Percentiles rank a stretch among this genome's conserved stretches.
Conservation (phyloP, 2,888 invertebrate species). For the Candidula unifasciata region DNA sequence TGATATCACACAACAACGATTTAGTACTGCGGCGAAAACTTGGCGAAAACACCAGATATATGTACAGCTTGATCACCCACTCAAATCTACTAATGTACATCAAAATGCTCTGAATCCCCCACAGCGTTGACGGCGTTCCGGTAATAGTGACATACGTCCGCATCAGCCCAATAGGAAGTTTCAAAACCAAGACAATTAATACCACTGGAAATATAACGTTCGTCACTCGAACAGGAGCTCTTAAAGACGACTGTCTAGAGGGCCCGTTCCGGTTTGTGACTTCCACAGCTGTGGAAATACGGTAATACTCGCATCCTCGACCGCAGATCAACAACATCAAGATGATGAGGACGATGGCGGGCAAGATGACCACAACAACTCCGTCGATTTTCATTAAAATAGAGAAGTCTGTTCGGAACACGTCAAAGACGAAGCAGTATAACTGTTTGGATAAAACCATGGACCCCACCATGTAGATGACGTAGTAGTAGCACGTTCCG, state of each 20-base stretch:
- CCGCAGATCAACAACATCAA: slow-evolving; percentile 62
- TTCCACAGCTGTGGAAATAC: slow-evolving; percentile 55
- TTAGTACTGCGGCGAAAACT: slow-evolving; percentile 50
- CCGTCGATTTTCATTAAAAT: slow-evolving; percentile 63
- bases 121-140: background rate
- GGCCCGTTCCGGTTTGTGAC: slow-evolving; percentile 15
- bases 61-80: slow-evolving; percentile 52
- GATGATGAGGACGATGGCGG: slow-evolving; percentile 61
- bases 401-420: slow-evolving; percentile 51
- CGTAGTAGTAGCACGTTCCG: slow-evolving; percentile 65
- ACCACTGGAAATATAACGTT: slow-evolving; percentile 55
- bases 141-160: slow-evolving; percentile 23
- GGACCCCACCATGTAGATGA: slow-evolving; percentile 66
- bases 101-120: slow-evolving; percentile 43
- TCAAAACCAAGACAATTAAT: slow-evolving; percentile 48
- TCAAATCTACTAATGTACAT: slow-evolving; percentile 49
- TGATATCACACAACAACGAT: slow-evolving; percentile 18
- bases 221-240: slow-evolving; percentile 50
- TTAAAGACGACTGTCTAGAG: slow-evolving; percentile 3
- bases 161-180: slow-evolving; percentile 49
- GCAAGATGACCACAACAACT: slow-evolving; percentile 64
- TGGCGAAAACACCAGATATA: slow-evolving; percentile 54
- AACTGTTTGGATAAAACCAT: background rate
- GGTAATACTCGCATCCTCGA: slow-evolving; percentile 62
- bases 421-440: slow-evolving; percentile 51